phyloP scores from a whole-genome alignment of 2,888 invertebrate species.

The Amblyteles armatorius region DNA sequence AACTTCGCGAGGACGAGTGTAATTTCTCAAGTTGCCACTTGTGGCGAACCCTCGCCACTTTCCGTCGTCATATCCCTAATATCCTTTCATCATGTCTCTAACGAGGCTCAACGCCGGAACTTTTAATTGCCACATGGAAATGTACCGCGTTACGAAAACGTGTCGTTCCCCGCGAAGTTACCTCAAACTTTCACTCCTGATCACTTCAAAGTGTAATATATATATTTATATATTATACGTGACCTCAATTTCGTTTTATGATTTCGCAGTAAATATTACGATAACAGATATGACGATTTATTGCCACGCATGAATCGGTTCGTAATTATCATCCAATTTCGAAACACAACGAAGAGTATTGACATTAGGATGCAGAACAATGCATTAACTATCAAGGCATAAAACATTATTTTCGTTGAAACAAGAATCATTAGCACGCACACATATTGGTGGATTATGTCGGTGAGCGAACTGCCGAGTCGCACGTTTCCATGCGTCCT shows the following conservation, averaged over 20 bases:
- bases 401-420: constrained; percentile 27
- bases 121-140: constrained; percentile 71
- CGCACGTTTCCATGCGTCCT: constrained; percentile 10
- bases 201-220: background rate
- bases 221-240: no score
- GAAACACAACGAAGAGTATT: background rate
- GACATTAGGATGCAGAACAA: background rate
- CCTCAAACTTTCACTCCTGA: background rate
- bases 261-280: background rate
- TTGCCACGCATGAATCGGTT: background rate
- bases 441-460: constrained; percentile 36
- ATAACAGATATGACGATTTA: background rate
- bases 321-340: constrained; percentile 12
- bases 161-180: constrained; percentile 12
- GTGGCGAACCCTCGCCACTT: constrained; percentile 23
- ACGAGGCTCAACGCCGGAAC: constrained; percentile 59
- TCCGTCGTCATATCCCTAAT: constrained; percentile 49
- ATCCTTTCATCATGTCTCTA: constrained; percentile 46
- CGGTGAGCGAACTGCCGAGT: constrained; percentile 24
- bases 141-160: constrained; percentile 56
- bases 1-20: constrained; percentile 25
- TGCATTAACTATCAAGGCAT: constrained; percentile 23
- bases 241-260: background rate
- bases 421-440: constrained; percentile 22
- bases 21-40: constrained; percentile 43